Evolutionary conservation across 2,797 vertebrate genomes (phyloP).

Genomic region (Coccyzus lansbergi): DNA sequence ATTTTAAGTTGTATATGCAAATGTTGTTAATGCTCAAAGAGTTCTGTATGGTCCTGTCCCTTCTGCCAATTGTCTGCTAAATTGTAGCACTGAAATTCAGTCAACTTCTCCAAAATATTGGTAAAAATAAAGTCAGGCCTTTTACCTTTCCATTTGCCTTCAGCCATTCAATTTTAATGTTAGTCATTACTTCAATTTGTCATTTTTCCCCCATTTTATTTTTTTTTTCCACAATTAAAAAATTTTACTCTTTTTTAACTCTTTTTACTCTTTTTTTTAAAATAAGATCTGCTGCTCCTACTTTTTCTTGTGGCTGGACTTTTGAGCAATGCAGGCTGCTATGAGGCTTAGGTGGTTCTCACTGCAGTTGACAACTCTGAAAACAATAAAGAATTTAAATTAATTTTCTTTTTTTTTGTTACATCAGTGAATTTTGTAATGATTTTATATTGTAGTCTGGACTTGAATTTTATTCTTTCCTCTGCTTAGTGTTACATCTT

Average conservation of each 20-base stretch:
- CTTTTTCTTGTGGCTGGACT: background rate
- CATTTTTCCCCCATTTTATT: background rate
- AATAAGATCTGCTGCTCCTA: background rate
- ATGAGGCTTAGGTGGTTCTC: background rate
- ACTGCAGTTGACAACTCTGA: background rate
- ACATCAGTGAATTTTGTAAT: background rate
- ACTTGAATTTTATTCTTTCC: background rate
- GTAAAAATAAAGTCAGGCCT: fast-evolving
- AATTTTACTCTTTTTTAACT: background rate
- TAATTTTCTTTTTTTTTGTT: background rate
- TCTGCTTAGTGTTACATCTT: background rate
- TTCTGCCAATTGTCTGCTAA: background rate
- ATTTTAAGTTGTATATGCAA: background rate
- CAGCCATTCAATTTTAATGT: background rate
- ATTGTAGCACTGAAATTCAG: background rate
- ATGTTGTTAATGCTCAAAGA: background rate
- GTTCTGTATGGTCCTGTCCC: background rate
- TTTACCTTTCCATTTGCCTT: background rate
- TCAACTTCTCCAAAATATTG: background rate
- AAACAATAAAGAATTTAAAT: background rate
- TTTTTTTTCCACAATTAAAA: background rate
- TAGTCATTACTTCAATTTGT: background rate
- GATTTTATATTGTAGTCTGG: background rate
- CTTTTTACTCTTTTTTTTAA: too few species aligned
- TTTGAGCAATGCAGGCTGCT: fast-evolving